Evolutionary conservation across 2,888 invertebrate species (phyloP), one percentile per base, ranked within the genome.

Genomic region (Caprella mutica): DNA sequence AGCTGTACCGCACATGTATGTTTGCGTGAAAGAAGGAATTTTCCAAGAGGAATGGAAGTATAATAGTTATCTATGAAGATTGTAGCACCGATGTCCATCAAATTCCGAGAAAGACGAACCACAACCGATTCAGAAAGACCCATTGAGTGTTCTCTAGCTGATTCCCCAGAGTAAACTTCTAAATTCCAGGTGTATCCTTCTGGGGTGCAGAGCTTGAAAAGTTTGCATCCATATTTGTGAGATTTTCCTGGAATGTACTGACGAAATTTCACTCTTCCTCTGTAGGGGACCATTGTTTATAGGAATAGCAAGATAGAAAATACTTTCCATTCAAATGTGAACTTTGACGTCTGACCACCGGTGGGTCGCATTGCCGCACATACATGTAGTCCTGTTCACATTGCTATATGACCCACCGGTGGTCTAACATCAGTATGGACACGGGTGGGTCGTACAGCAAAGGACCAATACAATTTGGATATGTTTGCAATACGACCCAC

Each of bases 171-270:
- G 40, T 50, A 50, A 9, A 56, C n/a, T 38, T 50, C 40, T 23
- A 44, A 55, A 26, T 56, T 50, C 29, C 55, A 55, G 5, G 55
- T 55, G 23, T 50, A 50, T 38, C 50, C 50, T 26, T 56, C 56
- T 29, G 42, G 27, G n/a, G 50, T 29, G 42, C 56, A 50, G 12
- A 57, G 44, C 50, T 57, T 57, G 44, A 52, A 57, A 17, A 53
- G 1, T 53, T 53, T 57, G 24, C 52, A 52, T 9, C 57, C 57
- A 53, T 57, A 57, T 53, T 53, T 46, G 17, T 52, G 46, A n/a
- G 52, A 23, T 46, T 52, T 57, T 30, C 57, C 51, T 26, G 55
- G 55, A 55, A 51, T 51, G 17, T 51, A 52, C 40, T 52, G 56
- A 12, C 51, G 23, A 33, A 56, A 51, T 24, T n/a, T 27, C 23